Conservation (phyloP, 2,113 vertebrate genomes). For the Oreotrochilus melanogaster region DNA sequence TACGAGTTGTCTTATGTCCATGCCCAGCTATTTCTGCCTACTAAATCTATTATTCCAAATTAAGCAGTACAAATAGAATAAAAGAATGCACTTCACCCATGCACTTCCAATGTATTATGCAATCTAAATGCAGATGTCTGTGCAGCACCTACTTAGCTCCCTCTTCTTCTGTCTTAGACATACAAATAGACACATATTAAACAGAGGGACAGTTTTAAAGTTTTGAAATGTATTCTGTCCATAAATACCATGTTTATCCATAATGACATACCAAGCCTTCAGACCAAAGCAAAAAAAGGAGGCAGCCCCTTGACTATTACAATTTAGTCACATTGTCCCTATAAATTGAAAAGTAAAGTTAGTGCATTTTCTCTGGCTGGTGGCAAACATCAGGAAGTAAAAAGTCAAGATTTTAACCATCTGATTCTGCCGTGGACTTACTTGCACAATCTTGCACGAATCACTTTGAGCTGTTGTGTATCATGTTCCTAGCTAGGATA, state of each 20-base stretch:
- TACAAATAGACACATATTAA: not conserved
- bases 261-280: constrained; percentile 40
- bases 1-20: not conserved
- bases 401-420: constrained; percentile 16
- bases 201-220: not conserved
- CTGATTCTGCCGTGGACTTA: not conserved
- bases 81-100: not conserved
- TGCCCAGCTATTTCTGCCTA: not conserved
- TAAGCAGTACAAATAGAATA: not conserved
- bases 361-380: constrained; percentile 25
- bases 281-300: not conserved
- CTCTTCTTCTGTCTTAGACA: not conserved
- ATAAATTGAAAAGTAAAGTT: constrained; percentile 39
- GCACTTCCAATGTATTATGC: not conserved
- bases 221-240: not conserved
- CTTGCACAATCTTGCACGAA: not conserved
- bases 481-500: not conserved
- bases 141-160: not conserved
- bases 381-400: not conserved
- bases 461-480: not conserved
- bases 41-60: not conserved
- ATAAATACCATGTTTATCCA: constrained; percentile 10
- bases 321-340: constrained; percentile 34
- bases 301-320: not conserved
- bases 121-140: not conserved